Base-by-base conservation (phyloP, 2,797 vertebrate species). In the Gymnoscopelus microlampas region DNA sequence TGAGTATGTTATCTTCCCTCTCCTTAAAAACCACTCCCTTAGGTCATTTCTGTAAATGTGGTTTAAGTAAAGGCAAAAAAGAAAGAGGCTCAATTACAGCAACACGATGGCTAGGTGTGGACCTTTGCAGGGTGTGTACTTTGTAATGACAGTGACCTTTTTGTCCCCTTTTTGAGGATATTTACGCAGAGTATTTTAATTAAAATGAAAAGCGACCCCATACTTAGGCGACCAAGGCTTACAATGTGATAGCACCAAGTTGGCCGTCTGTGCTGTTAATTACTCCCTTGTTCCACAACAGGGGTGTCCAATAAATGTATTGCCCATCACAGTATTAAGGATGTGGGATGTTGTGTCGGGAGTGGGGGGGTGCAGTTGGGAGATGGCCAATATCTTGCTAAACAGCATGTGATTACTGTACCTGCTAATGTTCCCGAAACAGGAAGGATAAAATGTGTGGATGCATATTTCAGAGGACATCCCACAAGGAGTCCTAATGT, bases 401-500 rank as follows among this genome's bases (percentile, higher is more conserved):
- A 87, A 85, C 78, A 77, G 53, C 60, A 74, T 81, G 68, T 87
- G 81, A 89, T 91, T 74, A 78, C 77, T 83, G 84, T 82, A 84
- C 78, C 73, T 86, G 85, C 80, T 87, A 82, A 81, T 81, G 82
- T 79, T 79, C 74, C 82, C 72, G 73, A 79, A 71, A 78, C 70
- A 72, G 76, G 71, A 82, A 73, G 73, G 82, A 79, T 86, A 62
- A 82, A 75, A 81, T 85, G 68, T 87, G 81, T 84, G 81, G 76
- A 71, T 85, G 82, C 68, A 86, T 85, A 89, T 89, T 89, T 85
- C 70, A 78, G 72, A 81, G 68, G 70, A 80, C 76, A 73, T 83
- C 78, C 79, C 85, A 90, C 79, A 81, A 87, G 87, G 82, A 83
- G 83, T 44, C 78, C 87, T 91, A 88, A 83, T 83, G 74, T 70